Conservation (phyloP, 2,113 vertebrate species). For the rabbit (Oryctolagus cuniculus) region mOryCun1.1 NC_091435.1:96200501-96201000, state of each 20-base stretch:
- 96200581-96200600: background rate
- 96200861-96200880: background rate
- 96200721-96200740: background rate
- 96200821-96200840: background rate
- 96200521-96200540: background rate
- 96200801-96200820: background rate
- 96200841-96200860: background rate
- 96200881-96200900: background rate
- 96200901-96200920: background rate
- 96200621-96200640: background rate
- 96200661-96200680: background rate
- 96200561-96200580: conserved; percentile 63
- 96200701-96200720: background rate
- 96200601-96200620: background rate
- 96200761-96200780: background rate
- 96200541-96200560: conserved; percentile 51
- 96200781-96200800: background rate
- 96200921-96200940: background rate
- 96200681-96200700: background rate
- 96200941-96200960: background rate
- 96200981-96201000: no score
- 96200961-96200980: background rate
- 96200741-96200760: background rate
- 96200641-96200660: background rate
- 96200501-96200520: background rate